Conservation (phyloP, 2,797 vertebrate genomes). For the Microchirus variegatus region DNA sequence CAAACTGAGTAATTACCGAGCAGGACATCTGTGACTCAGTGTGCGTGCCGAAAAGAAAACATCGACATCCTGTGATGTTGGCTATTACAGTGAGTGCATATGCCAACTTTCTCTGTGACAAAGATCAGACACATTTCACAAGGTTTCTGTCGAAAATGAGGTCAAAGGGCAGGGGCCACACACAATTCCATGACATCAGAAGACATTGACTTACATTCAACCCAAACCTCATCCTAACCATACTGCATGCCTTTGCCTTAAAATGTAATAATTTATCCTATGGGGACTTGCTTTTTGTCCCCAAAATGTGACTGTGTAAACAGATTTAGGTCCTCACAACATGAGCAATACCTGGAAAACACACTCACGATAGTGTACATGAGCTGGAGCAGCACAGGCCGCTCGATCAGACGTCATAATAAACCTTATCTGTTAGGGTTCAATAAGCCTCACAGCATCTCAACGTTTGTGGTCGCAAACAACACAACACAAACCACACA, state of each 20-base stretch:
- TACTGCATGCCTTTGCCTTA: no score
- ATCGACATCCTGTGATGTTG: not conserved
- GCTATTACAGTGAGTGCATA: constrained; percentile 7
- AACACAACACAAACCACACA: constrained; percentile 26
- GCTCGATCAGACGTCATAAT: constrained; percentile 24
- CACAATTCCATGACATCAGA: not conserved
- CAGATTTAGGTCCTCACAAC: no score
- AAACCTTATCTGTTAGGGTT: constrained; percentile 29
- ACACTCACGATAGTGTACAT: not conserved
- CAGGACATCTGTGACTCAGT: not conserved
- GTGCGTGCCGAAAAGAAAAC: not conserved
- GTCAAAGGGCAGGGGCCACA: constrained; percentile 58
- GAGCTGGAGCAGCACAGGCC: constrained; percentile 10
- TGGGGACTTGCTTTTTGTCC: no score
- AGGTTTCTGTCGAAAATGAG: constrained; percentile 42
- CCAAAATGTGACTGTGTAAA: no score
- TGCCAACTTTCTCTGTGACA: constrained; percentile 57
- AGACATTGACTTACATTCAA: no score
- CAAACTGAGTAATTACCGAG: not conserved
- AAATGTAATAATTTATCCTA: no score
- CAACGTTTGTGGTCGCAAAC: constrained; percentile 36
- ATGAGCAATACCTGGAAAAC: not conserved
- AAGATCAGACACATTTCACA: constrained; percentile 74
- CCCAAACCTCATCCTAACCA: no score
- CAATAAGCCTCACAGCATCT: constrained; percentile 40